Conservation (phyloP, 1,140 invertebrate genomes). For the Drosophila kepulauana region DNA sequence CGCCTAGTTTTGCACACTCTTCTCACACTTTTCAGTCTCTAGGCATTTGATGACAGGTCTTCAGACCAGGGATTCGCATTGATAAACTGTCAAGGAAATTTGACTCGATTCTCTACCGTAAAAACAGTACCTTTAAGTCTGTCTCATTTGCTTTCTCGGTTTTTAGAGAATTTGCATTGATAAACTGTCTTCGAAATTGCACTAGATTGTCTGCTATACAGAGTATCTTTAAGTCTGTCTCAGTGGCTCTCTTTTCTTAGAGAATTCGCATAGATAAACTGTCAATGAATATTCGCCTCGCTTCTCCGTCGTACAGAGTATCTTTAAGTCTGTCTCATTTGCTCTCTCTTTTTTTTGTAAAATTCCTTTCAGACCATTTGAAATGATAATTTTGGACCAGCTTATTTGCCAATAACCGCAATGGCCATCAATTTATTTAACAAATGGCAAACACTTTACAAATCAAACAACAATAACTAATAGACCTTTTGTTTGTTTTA, state of each 20-base stretch:
- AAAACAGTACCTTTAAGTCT: neutral
- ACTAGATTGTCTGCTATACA: too few relatives aligned
- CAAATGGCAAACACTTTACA: conserved; percentile 80
- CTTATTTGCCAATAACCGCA: conserved; percentile 70
- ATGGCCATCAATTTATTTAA: conserved; percentile 81
- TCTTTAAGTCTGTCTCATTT: neutral
- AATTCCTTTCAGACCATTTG: conserved; percentile 19
- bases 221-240: too few relatives aligned
- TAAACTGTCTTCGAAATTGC: neutral
- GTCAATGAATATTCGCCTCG: neutral
- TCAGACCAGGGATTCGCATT: conserved; percentile 23
- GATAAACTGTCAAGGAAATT: conserved; percentile 35
- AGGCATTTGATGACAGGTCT: conserved; percentile 29
- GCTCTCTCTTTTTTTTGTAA: conserved; percentile 22
- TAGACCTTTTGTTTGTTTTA: conserved; percentile 71
- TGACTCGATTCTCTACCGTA: too few relatives aligned
- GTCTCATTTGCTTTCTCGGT: neutral
- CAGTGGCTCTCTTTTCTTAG: too few relatives aligned
- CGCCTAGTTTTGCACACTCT: conserved; percentile 9
- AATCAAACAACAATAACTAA: conserved; percentile 83
- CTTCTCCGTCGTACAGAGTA: neutral
- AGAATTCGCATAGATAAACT: too few relatives aligned
- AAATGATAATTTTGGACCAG: conserved; percentile 36
- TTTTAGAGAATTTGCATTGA: too few relatives aligned
- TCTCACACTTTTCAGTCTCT: neutral